phyloP scores from a whole-genome alignment of 2,113 vertebrate species.

The Plectropomus leopardus region DNA sequence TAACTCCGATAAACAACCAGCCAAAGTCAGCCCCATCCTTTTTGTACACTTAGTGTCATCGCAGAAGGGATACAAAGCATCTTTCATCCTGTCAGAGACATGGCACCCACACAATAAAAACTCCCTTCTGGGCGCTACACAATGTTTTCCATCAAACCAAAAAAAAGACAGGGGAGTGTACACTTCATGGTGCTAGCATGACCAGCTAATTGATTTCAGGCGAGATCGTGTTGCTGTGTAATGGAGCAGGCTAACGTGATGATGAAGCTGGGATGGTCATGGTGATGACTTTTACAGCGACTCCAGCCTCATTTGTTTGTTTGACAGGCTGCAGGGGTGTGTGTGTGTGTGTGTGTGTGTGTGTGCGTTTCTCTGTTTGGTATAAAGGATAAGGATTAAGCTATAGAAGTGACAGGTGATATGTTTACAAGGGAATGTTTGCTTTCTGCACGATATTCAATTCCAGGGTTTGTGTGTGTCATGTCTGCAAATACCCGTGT shows the following conservation, averaged over 20 bases:
- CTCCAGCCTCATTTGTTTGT: slow-evolving; percentile 78
- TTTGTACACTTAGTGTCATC: slow-evolving; percentile 8
- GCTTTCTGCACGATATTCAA: slow-evolving; percentile 78
- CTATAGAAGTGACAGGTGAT: slow-evolving; percentile 78
- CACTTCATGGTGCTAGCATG: slow-evolving; percentile 71
- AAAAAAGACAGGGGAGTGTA: slow-evolving; percentile 72
- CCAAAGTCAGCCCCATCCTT: slow-evolving; percentile 14
- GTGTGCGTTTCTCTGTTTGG: slow-evolving; percentile 56
- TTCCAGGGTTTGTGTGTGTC: slow-evolving; percentile 72
- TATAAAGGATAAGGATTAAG: slow-evolving; percentile 80
- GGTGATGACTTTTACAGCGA: slow-evolving; percentile 83
- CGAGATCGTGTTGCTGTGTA: slow-evolving; percentile 81
- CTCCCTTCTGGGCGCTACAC: slow-evolving; percentile 54
- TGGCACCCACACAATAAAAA: slow-evolving; percentile 54
- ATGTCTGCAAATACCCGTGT: slow-evolving; percentile 47
- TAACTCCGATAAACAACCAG: slow-evolving; percentile 30
- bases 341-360: slow-evolving; percentile 48
- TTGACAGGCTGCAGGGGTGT: slow-evolving; percentile 71
- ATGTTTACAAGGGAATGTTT: slow-evolving; percentile 81
- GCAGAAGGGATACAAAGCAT: slow-evolving; percentile 30
- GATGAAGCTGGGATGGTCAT: slow-evolving; percentile 83
- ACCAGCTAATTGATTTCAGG: slow-evolving; percentile 82
- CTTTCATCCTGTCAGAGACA: slow-evolving; percentile 54
- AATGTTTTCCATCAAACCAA: slow-evolving; percentile 73
- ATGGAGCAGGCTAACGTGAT: slow-evolving; percentile 82